phyloP scores from a whole-genome alignment of 2,888 invertebrate genomes.

The Drosophila parthenogenetica region DNA sequence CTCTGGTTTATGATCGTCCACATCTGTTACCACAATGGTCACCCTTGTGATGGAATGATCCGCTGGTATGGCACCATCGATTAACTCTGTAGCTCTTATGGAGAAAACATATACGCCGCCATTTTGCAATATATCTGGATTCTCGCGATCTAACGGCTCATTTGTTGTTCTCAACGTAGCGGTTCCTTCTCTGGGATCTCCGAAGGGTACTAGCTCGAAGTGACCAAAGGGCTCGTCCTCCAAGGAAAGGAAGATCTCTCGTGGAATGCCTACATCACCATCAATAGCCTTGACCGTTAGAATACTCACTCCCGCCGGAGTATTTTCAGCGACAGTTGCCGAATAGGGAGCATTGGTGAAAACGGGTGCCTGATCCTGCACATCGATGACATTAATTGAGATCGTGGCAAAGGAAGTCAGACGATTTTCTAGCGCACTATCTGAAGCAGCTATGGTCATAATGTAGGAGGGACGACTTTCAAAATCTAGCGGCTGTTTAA shows the following conservation, averaged over 20 bases:
- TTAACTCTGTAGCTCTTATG: conserved; percentile 90
- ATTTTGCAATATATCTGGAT: conserved; percentile 90
- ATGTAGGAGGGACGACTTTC: conserved; percentile 91
- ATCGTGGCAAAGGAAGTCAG: conserved; percentile 90
- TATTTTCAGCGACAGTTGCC: conserved; percentile 91
- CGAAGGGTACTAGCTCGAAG: conserved; percentile 87
- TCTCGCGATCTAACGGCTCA: conserved; percentile 90
- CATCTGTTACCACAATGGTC: conserved; percentile 92
- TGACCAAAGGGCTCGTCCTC: conserved; percentile 90
- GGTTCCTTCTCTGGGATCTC: conserved; percentile 86
- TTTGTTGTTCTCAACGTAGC: conserved; percentile 88
- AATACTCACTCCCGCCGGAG: conserved; percentile 88
- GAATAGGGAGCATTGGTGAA: conserved; percentile 93
- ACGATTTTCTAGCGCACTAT: conserved; percentile 87
- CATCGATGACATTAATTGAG: conserved; percentile 90
- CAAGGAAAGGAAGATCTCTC: conserved; percentile 88
- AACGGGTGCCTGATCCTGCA: conserved; percentile 93
- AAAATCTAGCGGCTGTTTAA: conserved; percentile 90
- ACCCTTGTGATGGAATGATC: conserved; percentile 89
- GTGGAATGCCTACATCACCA: conserved; percentile 91
- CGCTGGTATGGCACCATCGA: conserved; percentile 89
- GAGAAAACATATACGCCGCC: conserved; percentile 91
- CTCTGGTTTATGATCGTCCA: conserved; percentile 90
- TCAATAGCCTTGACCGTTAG: conserved; percentile 91
- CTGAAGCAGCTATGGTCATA: conserved; percentile 89